These are phyloP conservation scores for Oreotrochilus melanogaster DNA, from an alignment of 2,113 vertebrate genomes.

Conservation along the genomic window DNA sequence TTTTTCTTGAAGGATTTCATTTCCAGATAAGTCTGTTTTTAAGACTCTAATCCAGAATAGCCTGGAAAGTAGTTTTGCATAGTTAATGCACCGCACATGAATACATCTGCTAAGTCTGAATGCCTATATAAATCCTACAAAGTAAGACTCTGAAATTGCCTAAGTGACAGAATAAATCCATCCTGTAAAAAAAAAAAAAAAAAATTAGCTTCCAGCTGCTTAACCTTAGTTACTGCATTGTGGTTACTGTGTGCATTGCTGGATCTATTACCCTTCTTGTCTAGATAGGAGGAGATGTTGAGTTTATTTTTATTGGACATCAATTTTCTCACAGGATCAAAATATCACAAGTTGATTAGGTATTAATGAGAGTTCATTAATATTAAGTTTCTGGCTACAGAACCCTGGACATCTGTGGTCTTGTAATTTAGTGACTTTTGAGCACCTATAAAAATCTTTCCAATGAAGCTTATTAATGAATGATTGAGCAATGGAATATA, in stretches of 20 bases:
- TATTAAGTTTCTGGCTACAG: neutral
- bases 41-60: constrained; percentile 29
- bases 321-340: constrained; percentile 21
- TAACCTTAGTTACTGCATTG: constrained; percentile 20
- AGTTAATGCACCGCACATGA: neutral
- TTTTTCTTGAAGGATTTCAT: neutral
- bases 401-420: neutral
- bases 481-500: constrained; percentile 21
- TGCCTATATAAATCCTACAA: constrained; percentile 12
- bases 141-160: constrained; percentile 4
- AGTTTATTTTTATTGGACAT: constrained; percentile 50
- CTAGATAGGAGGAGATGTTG: neutral
- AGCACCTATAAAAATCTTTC: neutral
- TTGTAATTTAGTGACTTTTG: neutral
- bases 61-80: constrained; percentile 18
- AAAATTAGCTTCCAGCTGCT: constrained; percentile 33
- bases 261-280: neutral
- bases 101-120: constrained; percentile 24
- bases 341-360: constrained; percentile 20
- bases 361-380: constrained; percentile 28
- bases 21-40: constrained; percentile 20
- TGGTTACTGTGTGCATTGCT: constrained; percentile 8
- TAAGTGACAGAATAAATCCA: constrained; percentile 16
- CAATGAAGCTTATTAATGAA: neutral
- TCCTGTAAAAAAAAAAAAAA: neutral